Base-by-base conservation (phyloP, 2,888 invertebrate species). In the Microdon myrmicae region DNA sequence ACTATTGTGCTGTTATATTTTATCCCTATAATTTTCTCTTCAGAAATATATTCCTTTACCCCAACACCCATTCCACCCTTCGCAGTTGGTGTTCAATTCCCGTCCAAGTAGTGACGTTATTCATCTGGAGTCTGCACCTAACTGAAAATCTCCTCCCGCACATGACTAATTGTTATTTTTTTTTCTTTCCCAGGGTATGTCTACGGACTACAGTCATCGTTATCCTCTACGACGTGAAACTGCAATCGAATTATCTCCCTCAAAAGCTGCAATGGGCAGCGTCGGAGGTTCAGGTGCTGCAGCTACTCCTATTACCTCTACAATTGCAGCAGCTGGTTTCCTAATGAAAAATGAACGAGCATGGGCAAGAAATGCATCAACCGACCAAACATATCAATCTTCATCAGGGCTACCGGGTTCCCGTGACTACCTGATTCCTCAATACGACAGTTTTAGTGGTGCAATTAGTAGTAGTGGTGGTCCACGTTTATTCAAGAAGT, bases 161-260 rank as follows among this genome's bases (percentile, higher is more conserved):
- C 25, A 48, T 49, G 44, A 44, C 38, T 48, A 55, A 35, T 44
- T n/a, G n/a, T n/a, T n/a, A n/a, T n/a, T 29, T 29, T 28, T 3
- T 37, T 35, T 37, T 13, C 10, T 6, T n/a, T 38, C 55, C 4
- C 56, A 79, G 78, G 72, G 71, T 39, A 71, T 73, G 39, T 75
- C 79, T 7, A 68, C 74, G 31, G 80, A 80, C 67, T 77, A 74
- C 31, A 75, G 73, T 34, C 79, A 78, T 68, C 75, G 78, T 2
- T 74, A 79, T 70, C 78, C 78, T 22, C 59, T 80, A 39, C 73
- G 80, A 2, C 73, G 80, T 2, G 80, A 80, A 55, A 78, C 79
- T 2, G 80, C 80, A 20, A 73, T 80, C 23, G 80, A 80, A 61
- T 67, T 80, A 17, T 79, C 80, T 7, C 80, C 80, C 8, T 79